Evolutionary conservation across 1,140 invertebrate species (phyloP), one percentile per base, ranked within the genome.

Genomic region (Achatina immaculata): DNA sequence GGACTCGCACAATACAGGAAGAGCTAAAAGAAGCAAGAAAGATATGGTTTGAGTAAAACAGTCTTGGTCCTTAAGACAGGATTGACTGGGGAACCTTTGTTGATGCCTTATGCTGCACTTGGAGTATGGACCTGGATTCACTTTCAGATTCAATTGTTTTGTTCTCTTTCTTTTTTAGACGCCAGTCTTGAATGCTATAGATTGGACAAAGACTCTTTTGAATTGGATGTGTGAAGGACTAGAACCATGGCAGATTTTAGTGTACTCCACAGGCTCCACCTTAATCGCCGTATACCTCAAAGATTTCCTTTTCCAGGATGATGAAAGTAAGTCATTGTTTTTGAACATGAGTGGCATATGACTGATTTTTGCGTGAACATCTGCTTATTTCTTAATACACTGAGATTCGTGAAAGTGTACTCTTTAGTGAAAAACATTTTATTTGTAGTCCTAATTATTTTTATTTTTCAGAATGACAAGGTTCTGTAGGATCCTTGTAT

Each of bases 291-390:
- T 95, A 6, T 95, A 94, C 93, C 85, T 95, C 1, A 95, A 94
- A 90, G 94, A 95, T 80, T 93, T 95, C 81, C 89, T 95, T 31
- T 94, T 93, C 90, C 83, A 87, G 40, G 95, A 96, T 91, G 95
- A 96, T 91, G 95, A 96, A 91, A 93, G 95, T 95, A 92, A 93
- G 93, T 68, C 69, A 24, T 78, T 72, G 4, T 71, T 21, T 68
- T 80, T 75, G 66, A 24, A 71, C 65, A n/a, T n/a, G n/a, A n/a
- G n/a, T n/a, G 62, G 83, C 87, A 72, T 84, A 87, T n/a, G 48
- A 9, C 48, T 36, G n/a, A 19, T n/a, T n/a, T n/a, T n/a, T n/a
- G 66, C 14, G 14, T 24, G 66, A 16, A n/a, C n/a, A n/a, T n/a
- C n/a, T n/a, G n/a, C n/a, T n/a, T n/a, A n/a, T n/a, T n/a, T n/a